Evolutionary conservation across 30 jellyfish, hydroid and myxozoan species (phyloP), one percentile per base, ranked within the genome.

Genomic region (Rhopilema esculentum): DNA sequence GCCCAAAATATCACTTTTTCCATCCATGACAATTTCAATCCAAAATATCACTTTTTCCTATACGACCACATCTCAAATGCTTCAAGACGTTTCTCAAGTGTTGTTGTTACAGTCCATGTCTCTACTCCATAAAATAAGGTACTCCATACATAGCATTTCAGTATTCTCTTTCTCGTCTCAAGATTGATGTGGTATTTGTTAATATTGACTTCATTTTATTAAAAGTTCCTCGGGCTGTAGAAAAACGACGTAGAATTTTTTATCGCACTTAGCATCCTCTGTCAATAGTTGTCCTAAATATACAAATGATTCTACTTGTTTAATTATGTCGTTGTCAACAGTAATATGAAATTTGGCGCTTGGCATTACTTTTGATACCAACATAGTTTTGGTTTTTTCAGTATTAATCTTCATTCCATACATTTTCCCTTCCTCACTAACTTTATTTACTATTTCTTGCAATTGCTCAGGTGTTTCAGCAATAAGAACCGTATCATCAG

Each of bases 351-450:
- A 73, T 31, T 73, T 31, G 26, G 75, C 75, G 19, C 84, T 73
- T 23, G 1, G 84, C 75, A 49, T n/a, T 73, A 73, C 75, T 73
- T 73, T 73, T 73, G 84, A 73, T 73, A 73, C 75, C 16, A 73
- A 69, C 73, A 31, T 1, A 30, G 84, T 16, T 33, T 48, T 72
- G 83, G 1, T 72, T 4, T 72, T 72, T 72, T 67, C 32, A 67
- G 25, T 26, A 67, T 67, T 73, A 27, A 73, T 73, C 84, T 73
- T 73, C 84, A 26, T 73, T 73, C 69, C 84, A 30, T 49, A 73
- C 84, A 73, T 25, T 73, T 73, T 17, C 27, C 84, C 84, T 73
- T 73, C 74, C 84, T 4, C 40, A 16, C 33, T 73, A 27, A 73
- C 75, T 31, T 73, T 18, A 73, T 73, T 18, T 49, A 73, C 84